Base-by-base conservation (phyloP, 2,888 invertebrate genomes). In the Limnephilus marmoratus region DNA sequence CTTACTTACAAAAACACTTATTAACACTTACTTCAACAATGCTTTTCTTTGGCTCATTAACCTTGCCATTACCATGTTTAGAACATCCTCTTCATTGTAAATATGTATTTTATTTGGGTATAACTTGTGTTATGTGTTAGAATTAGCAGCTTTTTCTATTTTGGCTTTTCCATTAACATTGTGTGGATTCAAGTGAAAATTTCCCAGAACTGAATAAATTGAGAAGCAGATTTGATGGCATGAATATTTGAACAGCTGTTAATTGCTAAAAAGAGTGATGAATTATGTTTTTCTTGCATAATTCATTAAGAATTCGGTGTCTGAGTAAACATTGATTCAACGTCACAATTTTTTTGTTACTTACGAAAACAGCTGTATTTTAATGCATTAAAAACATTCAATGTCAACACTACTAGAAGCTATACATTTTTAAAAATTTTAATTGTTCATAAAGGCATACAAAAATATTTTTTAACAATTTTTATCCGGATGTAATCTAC, bases 81-180 rank as follows among this genome's bases (percentile, higher is more conserved):
- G 37, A 34, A 41, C 85, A 85, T 45, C 41, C 12, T 41, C 86
- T 86, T 86, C 45, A 86, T n/a, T 86, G n/a, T 41, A 45, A 86
- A 86, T 86, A 86, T 29, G 29, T 86, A 49, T 49, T 86, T 86
- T n/a, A 34, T 34, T 53, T 86, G 37, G 86, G 29, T 13, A 86
- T 45, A 86, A 45, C 29, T 45, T 86, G 45, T 86, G 29, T 37
- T 3, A 37, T 86, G 45, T 86, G 29, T 37, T 3, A 37, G 34
- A 86, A 86, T 86, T 86, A 86, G 24, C 86, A 86, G 86, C 86
- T 86, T 86, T 86, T 9, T 86, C 45, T 86, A 86, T 86, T 86
- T 45, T 68, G 68, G 68, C 68, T 68, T 68, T 68, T 68, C 68
- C 68, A 68, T 68, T 68, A 68, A 68, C 68, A n/a, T 7, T 24